Evolutionary conservation across 2,888 invertebrate species (phyloP).

Genomic region (Lepeophtheirus nordmannii): DNA sequence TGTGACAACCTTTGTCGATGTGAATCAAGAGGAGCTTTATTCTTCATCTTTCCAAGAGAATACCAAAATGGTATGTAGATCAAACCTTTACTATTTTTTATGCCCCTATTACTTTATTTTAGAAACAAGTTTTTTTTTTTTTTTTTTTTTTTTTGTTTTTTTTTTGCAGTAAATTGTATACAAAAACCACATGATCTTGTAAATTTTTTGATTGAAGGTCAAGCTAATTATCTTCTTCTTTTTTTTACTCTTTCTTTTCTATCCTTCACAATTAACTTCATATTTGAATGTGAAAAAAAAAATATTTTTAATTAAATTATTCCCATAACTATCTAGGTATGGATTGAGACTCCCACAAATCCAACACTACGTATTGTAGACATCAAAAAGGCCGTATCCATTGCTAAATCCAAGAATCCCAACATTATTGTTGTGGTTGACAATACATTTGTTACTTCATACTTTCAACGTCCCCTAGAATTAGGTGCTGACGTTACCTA

Average conservation of each 20-base stretch:
- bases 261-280: too few species aligned
- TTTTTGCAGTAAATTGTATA: background rate
- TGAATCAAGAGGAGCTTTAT: constrained; percentile 49
- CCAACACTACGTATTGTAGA: constrained; percentile 79
- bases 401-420: constrained; percentile 40
- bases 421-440: constrained; percentile 64
- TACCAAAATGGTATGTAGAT: constrained; percentile 52
- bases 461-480: constrained; percentile 69
- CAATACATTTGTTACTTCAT: constrained; percentile 82
- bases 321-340: constrained; percentile 43
- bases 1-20: constrained; percentile 58
- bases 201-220: background rate
- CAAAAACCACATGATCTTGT: background rate
- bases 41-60: constrained; percentile 54
- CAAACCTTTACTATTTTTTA: background rate
- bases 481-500: constrained; percentile 78
- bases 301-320: too few species aligned
- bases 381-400: constrained; percentile 49
- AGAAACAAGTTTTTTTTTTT: background rate
- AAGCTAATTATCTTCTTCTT: too few species aligned
- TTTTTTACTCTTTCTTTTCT: too few species aligned
- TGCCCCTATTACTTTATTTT: background rate
- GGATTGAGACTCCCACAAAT: constrained; percentile 94
- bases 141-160: background rate
- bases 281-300: too few species aligned